Evolutionary conservation across 2,797 vertebrate genomes (phyloP), one percentile per base, ranked within the genome.

Genomic region (Poecilia picta): DNA sequence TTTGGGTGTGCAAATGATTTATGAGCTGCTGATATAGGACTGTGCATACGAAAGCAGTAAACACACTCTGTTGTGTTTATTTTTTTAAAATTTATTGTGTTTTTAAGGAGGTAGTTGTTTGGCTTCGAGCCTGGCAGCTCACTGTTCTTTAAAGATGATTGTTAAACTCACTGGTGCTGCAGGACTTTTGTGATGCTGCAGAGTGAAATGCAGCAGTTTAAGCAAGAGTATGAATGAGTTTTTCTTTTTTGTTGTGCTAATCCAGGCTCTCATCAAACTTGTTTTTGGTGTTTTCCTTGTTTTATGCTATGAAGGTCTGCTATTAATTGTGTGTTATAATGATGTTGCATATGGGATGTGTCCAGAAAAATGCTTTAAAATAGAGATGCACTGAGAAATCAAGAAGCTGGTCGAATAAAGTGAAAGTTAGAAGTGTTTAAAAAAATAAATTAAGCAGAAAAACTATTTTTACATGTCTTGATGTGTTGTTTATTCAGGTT

Each of bases 101-200:
- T 89, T 83, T 89, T 90, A 88, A 92, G 85, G 86, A 92, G 90
- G 89, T 89, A 91, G 89, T 88, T 91, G 92, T 94, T 93, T 92
- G 88, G 88, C 85, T 91, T 78, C 82, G 77, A 87, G 88, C 89
- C 92, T 89, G 82, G 89, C 88, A 79, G 84, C 86, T 83, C 85
- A 82, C 73, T 83, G 78, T 87, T 89, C 73, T 88, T 84, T 88
- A 84, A 71, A 87, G 87, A 90, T 77, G 82, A 89, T 88, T 89
- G 86, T 87, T 90, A 77, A 77, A 73, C 87, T 90, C 84, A 55
- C 71, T 76, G 82, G 53, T 77, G 83, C 81, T 72, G 64, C 46
- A 78, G 72, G 71, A 72, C 41, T 25, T 85, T 72, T 81, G 83
- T 41, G 75, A 23, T 74, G 82, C 75, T 80, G 83, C 83, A 70